These are phyloP conservation scores for Battus philenor DNA, from an alignment of 1,140 invertebrate genomes.

Conservation along the genomic window DNA sequence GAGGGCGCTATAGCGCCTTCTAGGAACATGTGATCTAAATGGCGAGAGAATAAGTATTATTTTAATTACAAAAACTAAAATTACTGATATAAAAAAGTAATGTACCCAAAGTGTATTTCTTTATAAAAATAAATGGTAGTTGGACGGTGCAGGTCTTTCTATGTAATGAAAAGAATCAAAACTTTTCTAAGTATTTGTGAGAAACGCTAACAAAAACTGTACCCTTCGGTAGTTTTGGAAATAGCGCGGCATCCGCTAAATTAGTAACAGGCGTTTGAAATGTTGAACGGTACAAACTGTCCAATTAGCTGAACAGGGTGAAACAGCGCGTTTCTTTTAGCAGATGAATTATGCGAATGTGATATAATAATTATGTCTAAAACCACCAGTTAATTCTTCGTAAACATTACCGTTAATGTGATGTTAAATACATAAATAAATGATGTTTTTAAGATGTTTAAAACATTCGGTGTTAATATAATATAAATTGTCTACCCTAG, in stretches of 20 bases:
- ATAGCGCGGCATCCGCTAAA: slow-evolving; percentile 45
- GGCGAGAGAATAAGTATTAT: background rate
- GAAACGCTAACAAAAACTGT: slow-evolving; percentile 19
- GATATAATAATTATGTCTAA: too few species aligned
- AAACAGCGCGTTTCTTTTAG: too few species aligned
- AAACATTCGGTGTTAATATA: too few species aligned
- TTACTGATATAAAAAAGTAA: background rate
- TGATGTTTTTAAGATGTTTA: too few species aligned
- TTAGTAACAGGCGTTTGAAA: slow-evolving; percentile 34
- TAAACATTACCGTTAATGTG: too few species aligned
- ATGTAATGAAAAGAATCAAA: background rate
- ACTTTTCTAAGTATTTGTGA: background rate
- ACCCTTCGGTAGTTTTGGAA: slow-evolving; percentile 31
- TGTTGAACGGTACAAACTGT: slow-evolving; percentile 30
- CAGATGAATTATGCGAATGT: too few species aligned
- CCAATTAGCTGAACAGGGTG: too few species aligned
- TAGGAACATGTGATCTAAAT: too few species aligned
- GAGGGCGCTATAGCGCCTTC: too few species aligned
- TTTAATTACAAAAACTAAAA: background rate
- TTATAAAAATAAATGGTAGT: background rate
- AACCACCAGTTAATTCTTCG: too few species aligned
- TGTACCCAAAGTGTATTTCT: background rate
- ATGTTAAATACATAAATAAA: too few species aligned
- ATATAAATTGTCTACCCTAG: too few species aligned
- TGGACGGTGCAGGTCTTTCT: background rate